Evolutionary conservation across 1,140 invertebrate species (phyloP).

Genomic region (Teleopsis dalmanni): DNA sequence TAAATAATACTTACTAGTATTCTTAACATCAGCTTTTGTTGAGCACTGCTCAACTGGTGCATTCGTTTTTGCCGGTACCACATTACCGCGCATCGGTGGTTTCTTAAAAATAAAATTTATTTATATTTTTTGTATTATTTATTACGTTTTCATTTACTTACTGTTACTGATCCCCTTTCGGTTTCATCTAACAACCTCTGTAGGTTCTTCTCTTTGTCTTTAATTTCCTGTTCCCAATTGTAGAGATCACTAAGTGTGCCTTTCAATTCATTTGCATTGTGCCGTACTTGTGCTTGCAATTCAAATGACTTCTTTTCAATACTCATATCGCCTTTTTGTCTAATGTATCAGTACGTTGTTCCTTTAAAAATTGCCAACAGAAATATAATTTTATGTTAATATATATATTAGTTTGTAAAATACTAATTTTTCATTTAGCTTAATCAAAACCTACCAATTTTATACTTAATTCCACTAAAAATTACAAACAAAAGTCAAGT

Average conservation of each 20-base stretch:
- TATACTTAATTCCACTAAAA: too few species aligned
- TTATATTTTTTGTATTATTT: background rate
- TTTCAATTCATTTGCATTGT: slow-evolving; percentile 66
- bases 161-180: slow-evolving; percentile 17
- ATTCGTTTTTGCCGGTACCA: background rate
- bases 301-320: slow-evolving; percentile 46
- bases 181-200: slow-evolving; percentile 17
- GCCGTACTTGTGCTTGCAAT: slow-evolving; percentile 60
- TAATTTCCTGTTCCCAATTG: slow-evolving; percentile 78
- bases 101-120: slow-evolving; percentile 14
- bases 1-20: too few species aligned
- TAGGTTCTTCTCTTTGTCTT: slow-evolving; percentile 61
- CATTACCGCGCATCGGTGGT: slow-evolving; percentile 25
- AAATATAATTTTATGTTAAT: too few species aligned
- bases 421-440: too few species aligned
- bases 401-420: too few species aligned
- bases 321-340: too few species aligned
- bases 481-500: too few species aligned
- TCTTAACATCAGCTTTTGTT: too few species aligned
- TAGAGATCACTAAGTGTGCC: slow-evolving; percentile 68
- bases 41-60: too few species aligned
- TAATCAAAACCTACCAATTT: too few species aligned
- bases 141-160: background rate
- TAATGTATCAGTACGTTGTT: too few species aligned
- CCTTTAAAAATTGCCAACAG: too few species aligned